phyloP scores from a whole-genome alignment of 2,113 vertebrate species.

The Neolamprologus variostigma region DNA sequence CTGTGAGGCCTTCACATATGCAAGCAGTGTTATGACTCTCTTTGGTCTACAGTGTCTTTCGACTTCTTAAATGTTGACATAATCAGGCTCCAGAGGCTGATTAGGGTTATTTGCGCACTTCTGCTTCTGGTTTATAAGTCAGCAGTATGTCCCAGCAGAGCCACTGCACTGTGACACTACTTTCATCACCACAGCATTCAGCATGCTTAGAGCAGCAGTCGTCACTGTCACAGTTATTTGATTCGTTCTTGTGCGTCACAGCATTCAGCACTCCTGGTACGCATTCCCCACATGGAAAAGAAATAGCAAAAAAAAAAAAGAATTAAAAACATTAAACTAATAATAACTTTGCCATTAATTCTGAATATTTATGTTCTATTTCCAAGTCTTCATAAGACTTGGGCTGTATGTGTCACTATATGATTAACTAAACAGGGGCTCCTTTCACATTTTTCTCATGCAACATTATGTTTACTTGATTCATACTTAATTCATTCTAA shows the following conservation, averaged over 20 bases:
- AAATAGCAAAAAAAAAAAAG: background rate
- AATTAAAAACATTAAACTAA: background rate
- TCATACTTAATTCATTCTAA: background rate
- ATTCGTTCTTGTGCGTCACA: background rate
- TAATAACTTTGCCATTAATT: background rate
- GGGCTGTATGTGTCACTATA: background rate
- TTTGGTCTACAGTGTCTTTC: background rate
- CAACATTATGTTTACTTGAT: background rate
- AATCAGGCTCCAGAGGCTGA: background rate
- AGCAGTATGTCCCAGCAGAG: background rate
- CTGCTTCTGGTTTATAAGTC: conserved; percentile 11
- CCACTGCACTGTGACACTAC: background rate
- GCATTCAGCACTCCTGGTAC: background rate
- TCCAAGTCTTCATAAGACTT: background rate
- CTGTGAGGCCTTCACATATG: background rate
- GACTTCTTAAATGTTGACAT: background rate
- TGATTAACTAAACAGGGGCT: background rate
- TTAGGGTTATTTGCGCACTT: background rate
- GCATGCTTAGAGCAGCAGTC: background rate
- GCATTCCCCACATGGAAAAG: background rate
- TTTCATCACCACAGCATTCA: background rate
- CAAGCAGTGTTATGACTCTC: conserved; percentile 8
- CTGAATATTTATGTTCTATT: background rate
- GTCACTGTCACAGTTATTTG: background rate
- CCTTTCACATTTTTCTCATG: background rate